Evolutionary conservation across 2,797 vertebrate species (phyloP).

Genomic region (Pangasius larnaudii): DNA sequence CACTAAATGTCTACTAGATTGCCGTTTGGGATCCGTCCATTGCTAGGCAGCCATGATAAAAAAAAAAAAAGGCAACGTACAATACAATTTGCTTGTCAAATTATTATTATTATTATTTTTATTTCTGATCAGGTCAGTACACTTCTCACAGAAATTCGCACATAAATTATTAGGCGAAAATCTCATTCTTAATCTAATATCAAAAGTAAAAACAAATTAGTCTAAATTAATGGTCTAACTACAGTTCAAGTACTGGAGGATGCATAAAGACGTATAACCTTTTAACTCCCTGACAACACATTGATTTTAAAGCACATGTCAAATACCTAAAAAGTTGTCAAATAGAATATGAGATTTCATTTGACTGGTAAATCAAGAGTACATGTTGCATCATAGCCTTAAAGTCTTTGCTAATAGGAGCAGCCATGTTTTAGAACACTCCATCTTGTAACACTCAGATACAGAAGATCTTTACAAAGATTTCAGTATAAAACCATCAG

Average conservation of each 20-base stretch:
- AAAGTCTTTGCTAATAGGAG: neutral
- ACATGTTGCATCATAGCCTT: neutral
- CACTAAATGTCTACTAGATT: neutral
- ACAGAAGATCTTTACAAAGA: neutral
- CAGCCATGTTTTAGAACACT: neutral
- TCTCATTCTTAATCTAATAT: neutral
- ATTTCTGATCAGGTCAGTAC: neutral
- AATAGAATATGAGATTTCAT: neutral
- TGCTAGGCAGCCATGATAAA: too few species aligned
- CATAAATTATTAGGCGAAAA: neutral
- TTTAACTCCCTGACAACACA: neutral
- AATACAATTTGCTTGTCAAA: neutral
- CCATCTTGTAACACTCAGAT: neutral
- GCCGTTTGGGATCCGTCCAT: neutral
- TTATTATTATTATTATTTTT: neutral
- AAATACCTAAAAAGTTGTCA: neutral
- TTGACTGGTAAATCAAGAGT: neutral
- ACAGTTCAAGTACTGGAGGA: slow-evolving; percentile 44
- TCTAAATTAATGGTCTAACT: neutral
- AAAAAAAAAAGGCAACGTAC: neutral
- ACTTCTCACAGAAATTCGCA: neutral
- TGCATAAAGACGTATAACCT: neutral
- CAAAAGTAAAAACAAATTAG: neutral
- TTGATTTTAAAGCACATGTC: neutral
- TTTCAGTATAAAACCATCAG: neutral